Conservation (phyloP, 2,113 vertebrate genomes). For the Syrrhaptes paradoxus region DNA sequence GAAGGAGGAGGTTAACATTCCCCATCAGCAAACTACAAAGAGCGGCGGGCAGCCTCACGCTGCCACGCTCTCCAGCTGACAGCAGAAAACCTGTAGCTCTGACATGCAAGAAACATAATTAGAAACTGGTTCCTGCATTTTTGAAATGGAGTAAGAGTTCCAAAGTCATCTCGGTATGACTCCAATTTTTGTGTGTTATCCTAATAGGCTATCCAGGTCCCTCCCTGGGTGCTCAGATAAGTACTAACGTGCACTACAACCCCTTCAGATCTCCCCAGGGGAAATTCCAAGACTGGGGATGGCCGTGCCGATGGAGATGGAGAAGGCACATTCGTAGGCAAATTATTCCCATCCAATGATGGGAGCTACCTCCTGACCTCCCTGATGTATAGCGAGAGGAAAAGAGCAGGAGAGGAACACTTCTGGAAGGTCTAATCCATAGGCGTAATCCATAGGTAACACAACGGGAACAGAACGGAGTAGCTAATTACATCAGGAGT, state of each 20-base stretch:
- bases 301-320: neutral
- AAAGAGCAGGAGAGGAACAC: neutral
- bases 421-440: slow-evolving; percentile 43
- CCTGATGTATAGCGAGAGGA: neutral
- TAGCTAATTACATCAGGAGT: slow-evolving; percentile 57
- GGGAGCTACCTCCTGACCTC: neutral
- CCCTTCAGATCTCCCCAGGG: neutral
- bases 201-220: neutral
- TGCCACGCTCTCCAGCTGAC: neutral
- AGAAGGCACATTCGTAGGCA: neutral
- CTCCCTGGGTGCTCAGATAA: neutral
- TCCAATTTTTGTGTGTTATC: neutral
- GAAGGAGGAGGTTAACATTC: neutral
- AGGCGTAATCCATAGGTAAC: slow-evolving; percentile 36
- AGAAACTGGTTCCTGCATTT: neutral
- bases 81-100: neutral
- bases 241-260: neutral
- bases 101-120: neutral
- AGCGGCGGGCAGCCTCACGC: neutral
- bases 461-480: neutral
- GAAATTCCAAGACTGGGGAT: neutral
- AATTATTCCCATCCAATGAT: neutral
- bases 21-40: neutral
- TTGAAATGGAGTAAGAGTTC: neutral
- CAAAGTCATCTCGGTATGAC: neutral